Evolutionary conservation across 2,113 vertebrate genomes (phyloP), one percentile per base, ranked within the genome.

Genomic region (Gallinago media): DNA sequence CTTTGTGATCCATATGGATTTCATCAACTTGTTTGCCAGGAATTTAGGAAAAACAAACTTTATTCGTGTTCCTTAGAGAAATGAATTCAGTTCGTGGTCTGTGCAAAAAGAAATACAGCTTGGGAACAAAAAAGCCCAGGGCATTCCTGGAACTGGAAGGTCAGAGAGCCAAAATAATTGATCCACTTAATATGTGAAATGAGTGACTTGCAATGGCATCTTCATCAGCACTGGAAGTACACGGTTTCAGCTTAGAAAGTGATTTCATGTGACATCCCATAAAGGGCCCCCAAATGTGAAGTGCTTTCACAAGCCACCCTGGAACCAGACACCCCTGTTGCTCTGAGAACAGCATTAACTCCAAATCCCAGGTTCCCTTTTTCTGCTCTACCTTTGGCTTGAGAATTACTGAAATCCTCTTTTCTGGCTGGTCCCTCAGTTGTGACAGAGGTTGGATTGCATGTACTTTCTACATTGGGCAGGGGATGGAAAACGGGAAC

Each of bases 21-120:
- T 96, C 91, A 97, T 97, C 94, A 96, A 81, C 61, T 91, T 96
- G 94, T 96, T 95, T 96, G 94, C 95, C 96, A 97, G 86, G 86
- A 96, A 95, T 94, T 89, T 91, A 91, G 76, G 80, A 92, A 96
- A 96, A 96, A 92, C 91, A 97, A 97, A 97, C 73, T 95, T 95
- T 95, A 92, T 96, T 95, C 91, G 40, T 91, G 89, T 87, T 95
- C 86, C 84, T 94, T 78, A 75, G 91, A 94, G 91, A 95, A 96
- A 95, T 61, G 1, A 94, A 94, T 96, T 78, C 56, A 71, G 84
- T 89, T 89, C 3, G 4, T 89, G 73, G 34, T 91, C 72, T 96
- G 38, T 29, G 9, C 68, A 91, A 87, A 94, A 92, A 89, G 89
- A 94, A 96, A 87, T 85, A 84, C 65, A 84, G 29, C 68, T 92